Percentiles rank a stretch among this genome's conserved stretches.
phyloP scores from a whole-genome alignment of 2,113 vertebrate species.

The Motacilla alba region DNA sequence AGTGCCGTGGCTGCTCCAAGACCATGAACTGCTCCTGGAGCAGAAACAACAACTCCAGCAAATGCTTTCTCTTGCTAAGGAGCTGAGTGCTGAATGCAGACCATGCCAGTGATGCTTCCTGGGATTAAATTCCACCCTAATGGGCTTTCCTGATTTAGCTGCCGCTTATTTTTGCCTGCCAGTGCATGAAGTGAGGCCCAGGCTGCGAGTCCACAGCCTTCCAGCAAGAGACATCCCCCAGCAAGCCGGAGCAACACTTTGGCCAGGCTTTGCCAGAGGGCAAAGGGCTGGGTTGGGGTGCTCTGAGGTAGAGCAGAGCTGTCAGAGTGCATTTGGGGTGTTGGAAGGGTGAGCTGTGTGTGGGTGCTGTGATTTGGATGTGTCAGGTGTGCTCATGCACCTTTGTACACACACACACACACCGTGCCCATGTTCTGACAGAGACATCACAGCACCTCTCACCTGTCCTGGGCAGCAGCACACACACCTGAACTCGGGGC shows the following conservation, averaged over 20 bases:
- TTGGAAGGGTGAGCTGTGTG: neutral
- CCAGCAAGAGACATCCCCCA: neutral
- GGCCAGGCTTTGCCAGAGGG: neutral
- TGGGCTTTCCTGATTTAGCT: slow-evolving; percentile 45
- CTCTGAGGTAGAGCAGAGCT: neutral
- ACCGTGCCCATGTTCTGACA: neutral
- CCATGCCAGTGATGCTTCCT: neutral
- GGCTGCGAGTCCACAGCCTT: neutral
- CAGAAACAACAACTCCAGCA: neutral
- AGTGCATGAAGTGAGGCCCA: neutral
- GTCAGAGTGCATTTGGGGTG: neutral
- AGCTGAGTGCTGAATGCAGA: neutral
- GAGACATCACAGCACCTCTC: neutral
- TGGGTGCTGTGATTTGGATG: accelerated
- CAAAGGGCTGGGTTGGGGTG: neutral
- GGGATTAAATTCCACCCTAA: slow-evolving; percentile 41
- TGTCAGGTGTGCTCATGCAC: neutral
- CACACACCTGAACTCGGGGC: neutral
- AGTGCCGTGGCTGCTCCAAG: neutral
- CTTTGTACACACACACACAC: neutral
- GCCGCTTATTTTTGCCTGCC: neutral
- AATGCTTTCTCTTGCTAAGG: neutral
- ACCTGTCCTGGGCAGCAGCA: neutral
- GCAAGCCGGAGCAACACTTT: neutral
- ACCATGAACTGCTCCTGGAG: neutral